Evolutionary conservation across 2,888 invertebrate species (phyloP).

Genomic region (Drosophila ezoana): DNA sequence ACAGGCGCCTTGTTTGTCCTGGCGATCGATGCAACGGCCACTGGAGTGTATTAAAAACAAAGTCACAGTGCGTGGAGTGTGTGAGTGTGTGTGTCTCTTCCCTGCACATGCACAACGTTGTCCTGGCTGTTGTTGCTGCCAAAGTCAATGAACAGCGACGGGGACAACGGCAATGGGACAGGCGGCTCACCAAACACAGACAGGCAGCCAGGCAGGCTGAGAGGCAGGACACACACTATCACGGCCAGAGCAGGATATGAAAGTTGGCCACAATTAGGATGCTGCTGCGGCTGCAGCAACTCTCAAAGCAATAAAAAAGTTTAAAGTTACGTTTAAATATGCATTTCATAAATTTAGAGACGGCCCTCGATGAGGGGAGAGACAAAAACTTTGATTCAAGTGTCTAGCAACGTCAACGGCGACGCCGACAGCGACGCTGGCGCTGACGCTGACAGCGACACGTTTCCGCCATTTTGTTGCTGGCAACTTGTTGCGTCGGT

Average conservation of each 20-base stretch:
- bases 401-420: conserved; percentile 34
- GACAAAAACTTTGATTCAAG: conserved; percentile 53
- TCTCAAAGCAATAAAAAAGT: conserved; percentile 76
- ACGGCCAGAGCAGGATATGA: conserved; percentile 63
- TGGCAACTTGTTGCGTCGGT: conserved; percentile 68
- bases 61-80: conserved; percentile 65
- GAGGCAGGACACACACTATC: conserved; percentile 26
- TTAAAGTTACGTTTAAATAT: conserved; percentile 76
- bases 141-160: conserved; percentile 75
- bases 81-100: conserved; percentile 36
- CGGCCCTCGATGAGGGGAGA: conserved; percentile 17
- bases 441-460: conserved; percentile 55
- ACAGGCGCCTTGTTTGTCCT: conserved; percentile 72
- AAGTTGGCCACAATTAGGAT: conserved; percentile 79
- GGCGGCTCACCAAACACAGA: conserved; percentile 53
- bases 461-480: conserved; percentile 78
- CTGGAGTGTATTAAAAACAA: conserved; percentile 79
- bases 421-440: conserved; percentile 50
- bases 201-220: conserved; percentile 11
- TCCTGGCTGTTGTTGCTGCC: conserved; percentile 57
- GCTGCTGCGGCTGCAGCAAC: conserved; percentile 40
- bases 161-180: conserved; percentile 55
- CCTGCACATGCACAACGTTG: conserved; percentile 39
- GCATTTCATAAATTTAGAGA: conserved; percentile 71
- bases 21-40: conserved; percentile 72